These are phyloP conservation scores for Propithecus coquereli DNA, from an alignment of 2,113 vertebrate genomes.

Conservation along the genomic window DNA sequence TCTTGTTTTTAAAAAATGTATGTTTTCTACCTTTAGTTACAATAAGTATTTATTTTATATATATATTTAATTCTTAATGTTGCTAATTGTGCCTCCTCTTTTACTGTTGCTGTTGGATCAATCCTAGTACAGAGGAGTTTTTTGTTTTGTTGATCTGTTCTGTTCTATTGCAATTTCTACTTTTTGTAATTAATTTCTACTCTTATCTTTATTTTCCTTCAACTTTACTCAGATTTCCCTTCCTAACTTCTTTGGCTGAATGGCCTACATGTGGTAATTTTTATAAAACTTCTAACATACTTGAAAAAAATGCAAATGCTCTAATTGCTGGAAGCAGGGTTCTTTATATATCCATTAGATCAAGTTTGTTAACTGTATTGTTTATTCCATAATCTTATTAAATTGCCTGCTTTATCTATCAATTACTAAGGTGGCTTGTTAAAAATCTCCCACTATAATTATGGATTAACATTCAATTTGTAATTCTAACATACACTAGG, in stretches of 20 bases:
- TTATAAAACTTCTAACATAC: background rate
- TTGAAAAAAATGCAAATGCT: background rate
- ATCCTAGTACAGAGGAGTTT: background rate
- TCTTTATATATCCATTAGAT: background rate
- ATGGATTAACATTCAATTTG: background rate
- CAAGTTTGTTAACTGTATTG: background rate
- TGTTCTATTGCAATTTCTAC: background rate
- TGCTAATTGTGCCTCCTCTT: background rate
- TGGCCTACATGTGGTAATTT: background rate
- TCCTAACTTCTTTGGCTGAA: background rate
- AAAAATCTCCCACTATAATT: background rate
- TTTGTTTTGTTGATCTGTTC: background rate
- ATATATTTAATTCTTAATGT: background rate
- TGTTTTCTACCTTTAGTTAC: background rate
- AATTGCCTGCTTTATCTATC: background rate
- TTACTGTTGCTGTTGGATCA: background rate
- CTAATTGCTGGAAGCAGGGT: background rate
- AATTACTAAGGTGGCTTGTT: background rate
- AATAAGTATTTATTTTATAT: background rate
- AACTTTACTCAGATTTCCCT: background rate
- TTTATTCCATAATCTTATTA: background rate
- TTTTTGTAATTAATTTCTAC: background rate
- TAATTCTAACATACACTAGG: background rate
- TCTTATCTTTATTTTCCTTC: background rate
- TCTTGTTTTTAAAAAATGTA: background rate